phyloP scores from a whole-genome alignment of 2,113 vertebrate species.

The Brienomyrus longianalis region DNA sequence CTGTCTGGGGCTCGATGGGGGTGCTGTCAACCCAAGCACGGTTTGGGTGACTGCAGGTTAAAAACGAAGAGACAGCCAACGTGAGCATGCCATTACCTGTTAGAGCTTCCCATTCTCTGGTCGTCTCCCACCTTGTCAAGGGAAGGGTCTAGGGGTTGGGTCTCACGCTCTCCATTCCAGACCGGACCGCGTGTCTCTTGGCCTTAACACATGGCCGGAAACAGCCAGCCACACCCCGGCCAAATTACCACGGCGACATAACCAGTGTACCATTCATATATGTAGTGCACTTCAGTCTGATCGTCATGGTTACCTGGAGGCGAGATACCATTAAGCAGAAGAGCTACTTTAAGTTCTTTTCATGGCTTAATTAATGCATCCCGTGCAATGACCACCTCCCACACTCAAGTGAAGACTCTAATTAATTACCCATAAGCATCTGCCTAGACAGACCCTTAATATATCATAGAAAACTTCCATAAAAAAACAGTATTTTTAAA shows the following conservation, averaged over 20 bases:
- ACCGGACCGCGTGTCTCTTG: background rate
- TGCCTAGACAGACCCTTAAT: background rate
- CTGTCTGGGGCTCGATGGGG: background rate
- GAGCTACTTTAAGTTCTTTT: background rate
- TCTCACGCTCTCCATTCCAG: background rate
- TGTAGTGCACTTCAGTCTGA: background rate
- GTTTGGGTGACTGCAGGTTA: background rate
- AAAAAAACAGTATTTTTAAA: background rate
- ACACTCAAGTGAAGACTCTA: background rate
- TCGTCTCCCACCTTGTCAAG: background rate
- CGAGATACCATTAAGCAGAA: background rate
- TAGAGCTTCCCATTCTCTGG: background rate
- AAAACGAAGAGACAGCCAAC: background rate
- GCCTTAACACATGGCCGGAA: background rate
- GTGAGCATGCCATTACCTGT: background rate
- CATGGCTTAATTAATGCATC: constrained; percentile 9
- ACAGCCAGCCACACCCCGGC: background rate
- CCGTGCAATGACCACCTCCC: background rate
- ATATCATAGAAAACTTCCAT: background rate
- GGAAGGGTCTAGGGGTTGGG: background rate
- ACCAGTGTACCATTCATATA: background rate
- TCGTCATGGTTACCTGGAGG: constrained; percentile 15
- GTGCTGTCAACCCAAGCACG: background rate
- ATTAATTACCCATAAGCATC: constrained; percentile 6
- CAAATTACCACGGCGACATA: background rate